Conservation (phyloP, 2,113 vertebrate species). For the Synodontis membranacea region DNA sequence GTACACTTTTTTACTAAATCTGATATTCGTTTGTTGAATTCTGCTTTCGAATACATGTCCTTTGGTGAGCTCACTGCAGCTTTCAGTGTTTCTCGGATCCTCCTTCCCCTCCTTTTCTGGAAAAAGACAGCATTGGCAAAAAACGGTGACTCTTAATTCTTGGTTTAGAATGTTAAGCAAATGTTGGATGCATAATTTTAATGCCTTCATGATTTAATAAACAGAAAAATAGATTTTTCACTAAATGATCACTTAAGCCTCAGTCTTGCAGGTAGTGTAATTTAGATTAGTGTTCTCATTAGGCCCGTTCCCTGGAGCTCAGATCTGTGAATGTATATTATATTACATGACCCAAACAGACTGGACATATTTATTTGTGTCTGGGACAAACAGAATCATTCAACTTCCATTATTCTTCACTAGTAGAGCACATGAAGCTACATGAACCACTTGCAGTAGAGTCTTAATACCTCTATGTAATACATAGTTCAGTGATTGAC, state of each 20-base stretch:
- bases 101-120: background rate
- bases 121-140: background rate
- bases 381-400: background rate
- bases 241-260: background rate
- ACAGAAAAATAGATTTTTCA: background rate
- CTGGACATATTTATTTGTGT: background rate
- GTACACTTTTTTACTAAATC: background rate
- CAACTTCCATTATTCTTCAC: background rate
- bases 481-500: background rate
- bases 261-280: background rate
- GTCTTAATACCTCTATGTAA: background rate
- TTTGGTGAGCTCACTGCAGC: background rate
- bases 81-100: background rate
- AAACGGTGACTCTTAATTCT: background rate
- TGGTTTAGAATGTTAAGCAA: background rate
- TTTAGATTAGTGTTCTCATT: background rate
- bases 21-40: background rate
- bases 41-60: background rate
- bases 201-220: background rate
- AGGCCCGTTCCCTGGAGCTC: background rate
- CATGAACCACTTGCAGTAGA: background rate
- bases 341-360: background rate
- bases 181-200: background rate
- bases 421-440: background rate
- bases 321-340: conserved; percentile 1